Conservation (phyloP, 1,140 invertebrate species). For the Sitobion miscanthi region DNA sequence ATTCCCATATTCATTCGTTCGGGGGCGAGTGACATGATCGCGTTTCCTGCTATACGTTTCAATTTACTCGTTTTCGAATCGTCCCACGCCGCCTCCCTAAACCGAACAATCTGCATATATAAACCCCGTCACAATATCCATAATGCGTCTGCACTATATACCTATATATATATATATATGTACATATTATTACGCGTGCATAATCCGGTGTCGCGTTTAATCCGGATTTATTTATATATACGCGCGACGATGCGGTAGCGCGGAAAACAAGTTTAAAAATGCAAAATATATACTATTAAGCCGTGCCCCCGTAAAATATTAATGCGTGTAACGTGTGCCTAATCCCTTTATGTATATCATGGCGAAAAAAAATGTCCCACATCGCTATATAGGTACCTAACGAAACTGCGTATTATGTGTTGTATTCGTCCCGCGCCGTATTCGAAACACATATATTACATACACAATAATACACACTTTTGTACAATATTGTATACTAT, state of each 20-base stretch:
- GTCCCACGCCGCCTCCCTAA: background rate
- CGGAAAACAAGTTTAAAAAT: constrained; percentile 45
- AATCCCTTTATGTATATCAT: background rate
- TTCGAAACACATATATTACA: background rate
- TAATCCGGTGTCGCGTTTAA: constrained; percentile 33
- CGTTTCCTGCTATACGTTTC: background rate
- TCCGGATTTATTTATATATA: constrained; percentile 44
- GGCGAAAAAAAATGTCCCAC: background rate
- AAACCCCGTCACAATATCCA: constrained; percentile 12
- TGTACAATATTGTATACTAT: too few relatives aligned
- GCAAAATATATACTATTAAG: background rate
- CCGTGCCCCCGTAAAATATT: background rate
- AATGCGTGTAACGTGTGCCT: background rate
- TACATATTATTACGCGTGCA: background rate
- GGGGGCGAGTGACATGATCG: too few relatives aligned
- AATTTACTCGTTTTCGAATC: background rate
- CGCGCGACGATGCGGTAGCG: background rate
- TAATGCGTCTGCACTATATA: background rate
- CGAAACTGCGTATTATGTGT: background rate
- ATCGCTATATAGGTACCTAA: background rate
- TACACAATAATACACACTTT: too few relatives aligned
- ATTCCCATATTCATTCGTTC: background rate
- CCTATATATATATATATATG: background rate
- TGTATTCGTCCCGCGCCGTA: background rate
- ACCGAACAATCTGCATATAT: constrained; percentile 6